A percentile compares a stretch with the other conserved stretches of the same genome.
Evolutionary conservation across 1,140 invertebrate genomes (phyloP).

Genomic region (Palaemon carinicauda): DNA sequence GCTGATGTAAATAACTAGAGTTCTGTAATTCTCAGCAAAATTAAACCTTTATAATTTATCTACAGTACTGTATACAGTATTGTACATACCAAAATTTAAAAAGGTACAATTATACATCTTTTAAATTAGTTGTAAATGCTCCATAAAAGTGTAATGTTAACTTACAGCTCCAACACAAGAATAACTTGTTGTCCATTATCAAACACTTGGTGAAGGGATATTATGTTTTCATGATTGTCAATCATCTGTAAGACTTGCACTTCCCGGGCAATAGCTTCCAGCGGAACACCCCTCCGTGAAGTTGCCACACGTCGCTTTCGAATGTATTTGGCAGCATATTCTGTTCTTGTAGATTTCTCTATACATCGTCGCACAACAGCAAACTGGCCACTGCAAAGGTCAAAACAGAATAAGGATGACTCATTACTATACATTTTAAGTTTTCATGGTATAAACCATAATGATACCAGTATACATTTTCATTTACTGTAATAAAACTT

Average conservation of each 20-base stretch:
- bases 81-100: too few species aligned
- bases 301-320: conserved; percentile 66
- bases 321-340: conserved; percentile 71
- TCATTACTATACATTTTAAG: not conserved
- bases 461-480: not conserved
- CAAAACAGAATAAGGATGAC: not conserved
- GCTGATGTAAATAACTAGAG: too few species aligned
- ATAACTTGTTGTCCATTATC: conserved; percentile 68
- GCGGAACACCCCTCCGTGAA: conserved; percentile 66
- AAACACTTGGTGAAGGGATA: conserved; percentile 70
- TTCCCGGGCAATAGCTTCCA: conserved; percentile 69
- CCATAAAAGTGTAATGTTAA: conserved; percentile 9
- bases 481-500: too few species aligned
- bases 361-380: conserved; percentile 68
- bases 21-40: too few species aligned
- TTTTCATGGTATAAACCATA: not conserved
- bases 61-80: too few species aligned
- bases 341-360: conserved; percentile 63
- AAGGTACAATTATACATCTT: too few species aligned
- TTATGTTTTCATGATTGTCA: conserved; percentile 68
- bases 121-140: not conserved
- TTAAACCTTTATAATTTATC: too few species aligned
- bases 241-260: conserved; percentile 68
- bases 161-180: conserved; percentile 71
- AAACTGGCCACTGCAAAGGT: conserved; percentile 69